phyloP scores from a whole-genome alignment of 2,113 vertebrate species.

The Oriolus oriolus region DNA sequence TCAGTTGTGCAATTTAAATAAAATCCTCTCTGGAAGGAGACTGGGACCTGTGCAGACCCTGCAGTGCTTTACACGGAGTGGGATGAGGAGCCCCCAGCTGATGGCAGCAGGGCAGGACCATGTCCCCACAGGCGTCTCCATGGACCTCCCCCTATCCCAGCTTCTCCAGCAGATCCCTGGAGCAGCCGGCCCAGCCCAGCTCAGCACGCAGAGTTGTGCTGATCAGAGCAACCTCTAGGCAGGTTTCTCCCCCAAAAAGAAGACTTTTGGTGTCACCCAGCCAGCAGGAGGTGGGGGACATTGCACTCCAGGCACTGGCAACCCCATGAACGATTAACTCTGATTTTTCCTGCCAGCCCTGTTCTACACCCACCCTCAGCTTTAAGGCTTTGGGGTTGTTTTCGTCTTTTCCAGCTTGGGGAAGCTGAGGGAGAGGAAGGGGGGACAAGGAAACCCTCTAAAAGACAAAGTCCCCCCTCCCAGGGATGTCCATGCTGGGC shows the following conservation, averaged over 20 bases:
- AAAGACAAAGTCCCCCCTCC: neutral
- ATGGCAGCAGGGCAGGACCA: rapidly evolving
- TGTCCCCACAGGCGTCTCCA: neutral
- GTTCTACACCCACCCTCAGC: neutral
- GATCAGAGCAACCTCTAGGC: neutral
- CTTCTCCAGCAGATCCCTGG: neutral
- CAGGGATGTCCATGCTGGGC: neutral
- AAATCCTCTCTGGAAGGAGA: neutral
- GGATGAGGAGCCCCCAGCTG: neutral
- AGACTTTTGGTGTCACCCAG: neutral
- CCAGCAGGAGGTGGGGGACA: rapidly evolving
- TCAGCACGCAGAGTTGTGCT: rapidly evolving
- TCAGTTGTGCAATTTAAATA: neutral
- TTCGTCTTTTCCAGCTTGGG: neutral
- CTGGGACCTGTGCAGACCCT: neutral
- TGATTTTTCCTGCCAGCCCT: neutral
- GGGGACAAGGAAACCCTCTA: neutral
- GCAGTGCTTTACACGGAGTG: neutral
- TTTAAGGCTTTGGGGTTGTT: neutral
- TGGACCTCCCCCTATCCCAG: rapidly evolving
- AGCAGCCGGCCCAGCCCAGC: neutral
- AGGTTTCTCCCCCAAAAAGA: neutral
- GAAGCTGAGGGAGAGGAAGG: neutral
- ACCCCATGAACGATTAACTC: neutral
- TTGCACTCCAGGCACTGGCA: neutral